phyloP scores from a whole-genome alignment of 2,888 invertebrate genomes.

The Drosophila stalkeri region DNA sequence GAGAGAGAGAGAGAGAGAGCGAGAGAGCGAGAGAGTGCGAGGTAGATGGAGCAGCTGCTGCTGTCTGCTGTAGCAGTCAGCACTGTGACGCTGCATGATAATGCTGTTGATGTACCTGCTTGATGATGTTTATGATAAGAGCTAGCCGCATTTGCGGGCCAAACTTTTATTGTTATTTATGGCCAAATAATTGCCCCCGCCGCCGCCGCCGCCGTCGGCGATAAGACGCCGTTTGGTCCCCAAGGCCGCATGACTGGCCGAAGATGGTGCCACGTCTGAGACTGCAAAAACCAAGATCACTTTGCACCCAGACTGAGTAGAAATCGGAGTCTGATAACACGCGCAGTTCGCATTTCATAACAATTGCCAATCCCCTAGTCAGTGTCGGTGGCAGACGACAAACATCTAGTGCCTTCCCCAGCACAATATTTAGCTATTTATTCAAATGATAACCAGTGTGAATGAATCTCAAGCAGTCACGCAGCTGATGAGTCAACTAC shows the following conservation, averaged over 20 bases:
- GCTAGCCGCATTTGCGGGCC: constrained; percentile 47
- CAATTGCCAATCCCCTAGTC: constrained; percentile 11
- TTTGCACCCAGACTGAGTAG: constrained; percentile 26
- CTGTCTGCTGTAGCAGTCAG: not conserved
- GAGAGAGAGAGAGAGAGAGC: not conserved
- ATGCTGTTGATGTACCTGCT: constrained; percentile 10
- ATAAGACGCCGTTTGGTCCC: constrained; percentile 39
- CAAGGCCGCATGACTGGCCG: constrained; percentile 31
- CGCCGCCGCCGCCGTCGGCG: constrained; percentile 7
- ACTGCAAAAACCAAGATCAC: constrained; percentile 32
- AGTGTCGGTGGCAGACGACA: constrained; percentile 14
- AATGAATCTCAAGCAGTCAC: constrained; percentile 29
- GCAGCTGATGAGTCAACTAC: constrained; percentile 4
- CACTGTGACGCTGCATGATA: constrained; percentile 12
- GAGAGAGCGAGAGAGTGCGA: too few relatives aligned
- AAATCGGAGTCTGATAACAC: constrained; percentile 31
- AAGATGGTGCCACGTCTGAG: constrained; percentile 38
- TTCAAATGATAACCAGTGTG: constrained; percentile 32
- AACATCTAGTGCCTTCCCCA: constrained; percentile 6
- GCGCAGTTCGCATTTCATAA: constrained; percentile 40
- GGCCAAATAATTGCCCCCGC: constrained; percentile 62
- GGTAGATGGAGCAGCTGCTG: not conserved
- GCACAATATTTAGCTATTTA: constrained; percentile 16
- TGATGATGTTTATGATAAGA: constrained; percentile 45
- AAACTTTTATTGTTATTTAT: constrained; percentile 74